A percentile compares a stretch with the other conserved stretches of the same genome.
phyloP scores from a whole-genome alignment of 2,888 invertebrate species.

The Tanypteryx hageni region DNA sequence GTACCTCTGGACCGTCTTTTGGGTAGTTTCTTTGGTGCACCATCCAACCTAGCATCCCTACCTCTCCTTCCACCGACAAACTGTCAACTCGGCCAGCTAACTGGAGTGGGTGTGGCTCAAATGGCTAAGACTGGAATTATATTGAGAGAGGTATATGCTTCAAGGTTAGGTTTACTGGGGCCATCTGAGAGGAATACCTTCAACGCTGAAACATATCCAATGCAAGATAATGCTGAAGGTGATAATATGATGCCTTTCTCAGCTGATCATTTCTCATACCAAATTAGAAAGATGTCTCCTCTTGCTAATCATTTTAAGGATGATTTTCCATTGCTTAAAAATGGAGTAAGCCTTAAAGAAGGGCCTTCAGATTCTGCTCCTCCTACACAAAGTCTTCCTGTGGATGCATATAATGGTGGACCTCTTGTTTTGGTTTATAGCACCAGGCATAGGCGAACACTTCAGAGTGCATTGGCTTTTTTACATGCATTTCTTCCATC shows the following conservation, averaged over 20 bases:
- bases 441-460: constrained; percentile 92
- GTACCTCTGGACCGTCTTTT: constrained; percentile 37
- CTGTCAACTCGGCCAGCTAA: constrained; percentile 92
- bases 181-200: background rate
- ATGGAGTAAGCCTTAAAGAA: constrained; percentile 22
- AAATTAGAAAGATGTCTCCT: constrained; percentile 7
- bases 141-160: constrained; percentile 79
- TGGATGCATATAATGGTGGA: constrained; percentile 72
- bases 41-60: constrained; percentile 41
- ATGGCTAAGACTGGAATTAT: constrained; percentile 87
- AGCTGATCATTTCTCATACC: constrained; percentile 34
- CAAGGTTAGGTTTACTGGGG: constrained; percentile 70
- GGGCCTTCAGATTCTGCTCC: background rate
- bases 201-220: constrained; percentile 41
- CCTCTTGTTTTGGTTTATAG: constrained; percentile 80
- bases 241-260: background rate
- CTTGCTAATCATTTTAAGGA: background rate
- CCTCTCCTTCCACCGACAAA: constrained; percentile 81
- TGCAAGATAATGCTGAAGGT: constrained; percentile 27
- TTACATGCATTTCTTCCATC: constrained; percentile 84
- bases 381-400: background rate
- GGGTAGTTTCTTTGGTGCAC: constrained; percentile 52
- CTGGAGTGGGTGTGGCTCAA: constrained; percentile 88
- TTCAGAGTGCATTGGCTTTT: constrained; percentile 91
- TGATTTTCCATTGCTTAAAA: background rate